phyloP scores from a whole-genome alignment of 2,888 invertebrate species.

The Drosophila infuscata region DNA sequence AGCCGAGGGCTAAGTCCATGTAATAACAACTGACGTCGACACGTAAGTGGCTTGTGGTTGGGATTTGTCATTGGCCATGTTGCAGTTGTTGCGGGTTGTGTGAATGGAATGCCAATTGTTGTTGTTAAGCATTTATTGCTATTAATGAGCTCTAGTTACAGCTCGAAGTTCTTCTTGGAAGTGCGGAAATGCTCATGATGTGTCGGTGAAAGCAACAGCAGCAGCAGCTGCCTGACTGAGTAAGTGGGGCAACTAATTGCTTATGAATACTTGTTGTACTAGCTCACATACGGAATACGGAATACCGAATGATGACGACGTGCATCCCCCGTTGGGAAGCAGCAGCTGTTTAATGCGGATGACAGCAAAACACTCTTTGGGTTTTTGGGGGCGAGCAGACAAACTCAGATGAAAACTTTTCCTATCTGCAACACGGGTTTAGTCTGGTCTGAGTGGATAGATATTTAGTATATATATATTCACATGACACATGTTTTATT shows the following conservation, averaged over 20 bases:
- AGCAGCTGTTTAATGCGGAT: constrained; percentile 36
- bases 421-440: neutral
- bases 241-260: constrained; percentile 74
- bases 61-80: constrained; percentile 57
- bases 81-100: constrained; percentile 13
- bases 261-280: constrained; percentile 50
- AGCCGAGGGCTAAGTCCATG: constrained; percentile 27
- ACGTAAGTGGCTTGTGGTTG: constrained; percentile 64
- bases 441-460: neutral
- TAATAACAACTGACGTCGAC: constrained; percentile 68
- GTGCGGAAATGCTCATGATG: constrained; percentile 56
- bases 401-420: neutral
- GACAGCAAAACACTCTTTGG: neutral
- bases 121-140: constrained; percentile 58
- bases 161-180: constrained; percentile 57
- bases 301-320: neutral
- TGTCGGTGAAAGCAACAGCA: constrained; percentile 62
- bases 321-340: constrained; percentile 21
- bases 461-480: neutral
- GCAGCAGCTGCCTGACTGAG: constrained; percentile 68
- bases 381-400: neutral
- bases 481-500: neutral
- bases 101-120: constrained; percentile 55
- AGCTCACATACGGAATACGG: neutral
- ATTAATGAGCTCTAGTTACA: constrained; percentile 67